phyloP scores from a whole-genome alignment of 2,113 vertebrate genomes.

The Syngnathus scovelli region DNA sequence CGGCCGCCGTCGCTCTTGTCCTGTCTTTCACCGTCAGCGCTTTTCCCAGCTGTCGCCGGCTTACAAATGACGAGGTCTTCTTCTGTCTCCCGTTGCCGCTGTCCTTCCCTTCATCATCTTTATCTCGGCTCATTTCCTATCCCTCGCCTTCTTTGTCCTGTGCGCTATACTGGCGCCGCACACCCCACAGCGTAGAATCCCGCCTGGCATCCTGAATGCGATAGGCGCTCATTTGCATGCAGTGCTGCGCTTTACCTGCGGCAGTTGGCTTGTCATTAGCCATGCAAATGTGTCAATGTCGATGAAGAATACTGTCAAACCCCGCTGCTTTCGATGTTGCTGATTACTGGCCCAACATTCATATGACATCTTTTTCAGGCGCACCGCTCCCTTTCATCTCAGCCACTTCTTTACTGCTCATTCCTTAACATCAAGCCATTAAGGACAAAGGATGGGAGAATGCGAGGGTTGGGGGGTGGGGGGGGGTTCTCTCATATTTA shows the following conservation, averaged over 20 bases:
- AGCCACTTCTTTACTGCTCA: background rate
- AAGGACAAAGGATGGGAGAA: background rate
- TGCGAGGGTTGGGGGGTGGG: background rate
- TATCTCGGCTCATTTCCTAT: constrained; percentile 1
- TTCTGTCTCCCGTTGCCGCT: constrained; percentile 17
- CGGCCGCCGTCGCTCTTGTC: background rate
- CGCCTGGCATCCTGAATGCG: background rate
- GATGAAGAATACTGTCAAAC: constrained; percentile 17
- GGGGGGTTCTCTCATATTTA: constrained; percentile 22
- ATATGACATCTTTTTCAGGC: background rate
- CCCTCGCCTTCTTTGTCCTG: constrained; percentile 56
- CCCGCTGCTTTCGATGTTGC: too few relatives aligned
- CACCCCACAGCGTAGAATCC: background rate
- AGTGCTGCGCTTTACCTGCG: constrained; percentile 15
- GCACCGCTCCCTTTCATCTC: background rate
- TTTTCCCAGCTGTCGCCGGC: constrained; percentile 9
- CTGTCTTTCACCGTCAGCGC: background rate
- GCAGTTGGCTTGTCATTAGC: constrained; percentile 30
- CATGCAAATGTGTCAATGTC: constrained; percentile 47
- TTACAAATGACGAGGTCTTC: constrained; percentile 21
- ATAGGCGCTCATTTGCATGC: background rate
- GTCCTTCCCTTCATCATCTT: constrained; percentile 12
- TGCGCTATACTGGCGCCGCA: constrained; percentile 11
- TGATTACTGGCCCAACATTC: background rate
- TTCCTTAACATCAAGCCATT: background rate